These are phyloP conservation scores for Synergus gifuensis DNA, from an alignment of 2,888 invertebrate species.

Conservation along the genomic window DNA sequence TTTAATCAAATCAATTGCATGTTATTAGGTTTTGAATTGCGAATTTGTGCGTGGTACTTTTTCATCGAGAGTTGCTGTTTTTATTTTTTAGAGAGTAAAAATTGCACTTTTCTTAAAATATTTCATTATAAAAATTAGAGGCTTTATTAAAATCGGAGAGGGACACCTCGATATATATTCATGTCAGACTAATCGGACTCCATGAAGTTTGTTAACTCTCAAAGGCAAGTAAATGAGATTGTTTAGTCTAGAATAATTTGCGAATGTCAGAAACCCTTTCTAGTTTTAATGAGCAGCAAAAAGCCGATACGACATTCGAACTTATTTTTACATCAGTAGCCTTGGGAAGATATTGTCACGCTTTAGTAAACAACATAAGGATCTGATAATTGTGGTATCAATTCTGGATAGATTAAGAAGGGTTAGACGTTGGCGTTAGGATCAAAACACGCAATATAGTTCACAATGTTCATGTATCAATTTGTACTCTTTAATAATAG, in stretches of 20 bases:
- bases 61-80: too few species aligned
- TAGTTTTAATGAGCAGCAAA: background rate
- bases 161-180: too few species aligned
- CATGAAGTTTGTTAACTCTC: background rate
- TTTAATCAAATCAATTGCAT: too few species aligned
- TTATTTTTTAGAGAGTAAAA: too few species aligned
- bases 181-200: background rate
- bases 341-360: background rate
- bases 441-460: background rate
- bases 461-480: background rate
- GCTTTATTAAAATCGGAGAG: too few species aligned
- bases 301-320: background rate
- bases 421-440: background rate
- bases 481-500: background rate
- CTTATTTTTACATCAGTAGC: conserved; percentile 8
- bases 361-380: background rate
- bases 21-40: too few species aligned
- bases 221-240: background rate
- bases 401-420: background rate
- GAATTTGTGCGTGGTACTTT: too few species aligned
- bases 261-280: background rate
- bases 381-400: background rate
- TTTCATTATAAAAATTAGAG: too few species aligned
- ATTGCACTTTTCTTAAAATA: too few species aligned
- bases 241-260: background rate